phyloP scores from a whole-genome alignment of 2,113 vertebrate genomes.

The Alectura lathami region DNA sequence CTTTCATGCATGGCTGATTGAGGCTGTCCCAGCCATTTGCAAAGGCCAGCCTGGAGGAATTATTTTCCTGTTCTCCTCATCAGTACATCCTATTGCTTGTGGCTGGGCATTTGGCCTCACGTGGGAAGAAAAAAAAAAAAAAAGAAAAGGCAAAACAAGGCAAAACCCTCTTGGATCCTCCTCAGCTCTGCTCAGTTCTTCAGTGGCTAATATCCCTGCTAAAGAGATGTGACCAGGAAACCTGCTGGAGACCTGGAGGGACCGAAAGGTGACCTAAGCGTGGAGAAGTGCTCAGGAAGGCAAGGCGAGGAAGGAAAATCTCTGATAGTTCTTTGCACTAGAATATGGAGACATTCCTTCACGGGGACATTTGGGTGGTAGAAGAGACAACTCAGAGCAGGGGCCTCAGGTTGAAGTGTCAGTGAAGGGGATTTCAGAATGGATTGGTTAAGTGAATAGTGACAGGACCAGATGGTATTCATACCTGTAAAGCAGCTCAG shows the following conservation, averaged over 20 bases:
- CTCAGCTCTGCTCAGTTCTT: background rate
- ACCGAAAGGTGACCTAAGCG: background rate
- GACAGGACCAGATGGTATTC: background rate
- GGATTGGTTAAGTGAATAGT: background rate
- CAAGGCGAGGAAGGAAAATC: background rate
- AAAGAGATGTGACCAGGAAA: background rate
- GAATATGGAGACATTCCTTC: background rate
- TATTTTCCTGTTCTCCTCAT: background rate
- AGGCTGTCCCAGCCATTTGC: background rate
- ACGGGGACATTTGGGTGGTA: background rate
- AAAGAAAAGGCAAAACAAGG: background rate
- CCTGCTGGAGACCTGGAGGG: background rate
- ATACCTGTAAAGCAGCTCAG: background rate
- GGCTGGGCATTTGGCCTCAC: background rate
- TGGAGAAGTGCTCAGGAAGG: background rate
- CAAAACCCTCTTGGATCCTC: background rate
- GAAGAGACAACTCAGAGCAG: background rate
- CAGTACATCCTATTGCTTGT: background rate
- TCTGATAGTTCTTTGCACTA: background rate
- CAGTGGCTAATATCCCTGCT: background rate
- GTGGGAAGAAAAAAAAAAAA: background rate
- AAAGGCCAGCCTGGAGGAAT: background rate
- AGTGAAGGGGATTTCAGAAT: background rate
- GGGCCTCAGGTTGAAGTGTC: background rate
- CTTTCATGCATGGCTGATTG: background rate